Base-by-base conservation (phyloP, 2,888 invertebrate species). In the Ellobium chinense region DNA sequence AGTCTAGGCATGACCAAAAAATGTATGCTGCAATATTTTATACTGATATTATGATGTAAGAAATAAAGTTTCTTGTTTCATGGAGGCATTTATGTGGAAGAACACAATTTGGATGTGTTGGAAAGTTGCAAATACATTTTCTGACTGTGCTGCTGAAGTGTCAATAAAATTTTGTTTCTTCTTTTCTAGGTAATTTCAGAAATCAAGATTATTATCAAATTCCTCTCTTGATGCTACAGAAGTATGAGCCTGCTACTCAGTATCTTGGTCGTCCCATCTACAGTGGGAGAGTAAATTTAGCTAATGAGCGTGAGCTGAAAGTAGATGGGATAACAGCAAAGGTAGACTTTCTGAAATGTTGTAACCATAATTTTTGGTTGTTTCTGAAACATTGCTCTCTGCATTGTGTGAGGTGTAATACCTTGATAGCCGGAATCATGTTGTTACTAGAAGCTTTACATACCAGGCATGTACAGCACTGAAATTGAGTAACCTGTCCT, bases 201-300 rank as follows among this genome's bases (percentile, higher is more conserved):
- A 74, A 85, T 14, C 83, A 84, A 24, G 86, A 83, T 1, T 88
- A 84, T 69, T 87, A 86, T 76, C 78, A 78, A 39, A 77, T 84
- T 29, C 74, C 88, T 1, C 62, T 88, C 46, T 46, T 72, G 4
- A 66, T 88, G 63, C 68, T 88, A 27, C 80, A 83, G 9, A 83
- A 82, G 7, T 87, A 89, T 73, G 73, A 78, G 14, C 85, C 87
- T 5, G 85, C 84, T 4, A 77, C 78, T 7, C 83, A 87, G 7
- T 46, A 76, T 18, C 83, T 89, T 12, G 89, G 89, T n/a, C 66
- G 84, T 37, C 88, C 88, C 9, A 84, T 89, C 56, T 76, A 54
- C 18, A 56, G 81, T 21, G 80, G 73, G 18, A 81, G 78, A 56
- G 81, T 85, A 31, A 74, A 80, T 31, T 78, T 85, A 29, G 79